These are phyloP conservation scores for Ladona fulva DNA, from an alignment of 1,140 invertebrate species.

Conservation along the genomic window DNA sequence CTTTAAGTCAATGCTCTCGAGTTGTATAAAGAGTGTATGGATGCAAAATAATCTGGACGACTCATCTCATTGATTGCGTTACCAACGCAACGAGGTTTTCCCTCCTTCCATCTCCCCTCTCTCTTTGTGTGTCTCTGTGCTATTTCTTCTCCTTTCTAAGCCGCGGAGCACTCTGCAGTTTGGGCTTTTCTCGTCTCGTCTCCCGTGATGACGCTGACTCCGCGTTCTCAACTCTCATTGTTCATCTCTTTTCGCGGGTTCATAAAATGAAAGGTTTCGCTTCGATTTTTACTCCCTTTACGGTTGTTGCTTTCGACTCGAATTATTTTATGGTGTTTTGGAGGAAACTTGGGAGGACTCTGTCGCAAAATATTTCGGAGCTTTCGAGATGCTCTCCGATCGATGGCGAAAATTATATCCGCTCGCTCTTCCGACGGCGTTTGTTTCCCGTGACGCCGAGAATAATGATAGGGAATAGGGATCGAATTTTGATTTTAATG, in stretches of 20 bases:
- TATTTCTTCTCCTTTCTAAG: not conserved
- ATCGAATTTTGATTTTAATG: no score
- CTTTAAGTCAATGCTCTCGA: not conserved
- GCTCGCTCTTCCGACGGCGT: no score
- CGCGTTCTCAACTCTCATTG: not conserved
- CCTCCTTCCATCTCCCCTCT: not conserved
- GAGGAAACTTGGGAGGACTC: no score
- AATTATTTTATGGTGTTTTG: no score
- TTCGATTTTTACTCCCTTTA: no score
- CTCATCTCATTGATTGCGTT: conserved; percentile 9
- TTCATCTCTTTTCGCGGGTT: not conserved
- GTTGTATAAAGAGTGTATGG: not conserved
- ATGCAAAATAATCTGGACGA: not conserved
- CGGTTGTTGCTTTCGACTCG: no score
- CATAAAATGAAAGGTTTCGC: no score
- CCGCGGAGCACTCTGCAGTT: not conserved
- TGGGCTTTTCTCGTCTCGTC: not conserved
- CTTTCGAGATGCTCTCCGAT: no score
- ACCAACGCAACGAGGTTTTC: not conserved
- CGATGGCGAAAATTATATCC: no score
- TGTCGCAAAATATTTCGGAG: no score
- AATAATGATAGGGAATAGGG: no score
- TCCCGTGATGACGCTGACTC: not conserved
- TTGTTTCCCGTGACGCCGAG: no score
- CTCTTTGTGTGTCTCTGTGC: not conserved